Evolutionary conservation across 1,140 invertebrate species (phyloP), one percentile per base, ranked within the genome.

Genomic region (Aphidius ervi): DNA sequence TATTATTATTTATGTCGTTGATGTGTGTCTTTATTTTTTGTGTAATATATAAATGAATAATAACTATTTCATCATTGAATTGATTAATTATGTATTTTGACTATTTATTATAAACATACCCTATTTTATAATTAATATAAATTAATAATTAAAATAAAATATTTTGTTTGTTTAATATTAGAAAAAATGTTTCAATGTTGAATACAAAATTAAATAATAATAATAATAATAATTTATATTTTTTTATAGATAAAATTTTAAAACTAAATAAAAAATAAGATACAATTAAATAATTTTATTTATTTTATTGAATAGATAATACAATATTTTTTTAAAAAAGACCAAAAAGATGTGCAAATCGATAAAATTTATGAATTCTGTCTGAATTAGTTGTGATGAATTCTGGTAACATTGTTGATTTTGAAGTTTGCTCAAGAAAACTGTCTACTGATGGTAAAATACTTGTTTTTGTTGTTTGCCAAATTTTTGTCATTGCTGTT

Each of bases 1-100:
- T 63, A 58, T 46, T 61, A 59, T 23, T 43, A 39, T 68, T 23
- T 62, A 66, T 59, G 59, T 67, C 10, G 64, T 67, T 63, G 50
- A 54, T 63, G 43, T 41, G 31, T 9, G 4, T 31, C 2, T 31
- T 31, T 31, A 31, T 31, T 31, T 31, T 49, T 55, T 48, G 46
- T 48, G 47, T 43, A 20, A 20, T 8, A 41, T 49, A 8, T 7
- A 37, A 59, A 50, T 50, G 57, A 50, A 57, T 43, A n/a, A 8
- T n/a, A 16, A 56, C 46, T 48, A 47, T 47, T 41, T 6, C 16
- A 45, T 31, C 6, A 48, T 49, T 40, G 41, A 8, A 23, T 37
- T 46, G 4, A 3, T 40, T 48, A 39, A 40, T 49, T 48, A 10
- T 41, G 23, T 16, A 16, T 16, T 16, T 16, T 16, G 16, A 16